Conservation (phyloP, 1,140 invertebrate species). For the Drosophila eugracilis region DNA sequence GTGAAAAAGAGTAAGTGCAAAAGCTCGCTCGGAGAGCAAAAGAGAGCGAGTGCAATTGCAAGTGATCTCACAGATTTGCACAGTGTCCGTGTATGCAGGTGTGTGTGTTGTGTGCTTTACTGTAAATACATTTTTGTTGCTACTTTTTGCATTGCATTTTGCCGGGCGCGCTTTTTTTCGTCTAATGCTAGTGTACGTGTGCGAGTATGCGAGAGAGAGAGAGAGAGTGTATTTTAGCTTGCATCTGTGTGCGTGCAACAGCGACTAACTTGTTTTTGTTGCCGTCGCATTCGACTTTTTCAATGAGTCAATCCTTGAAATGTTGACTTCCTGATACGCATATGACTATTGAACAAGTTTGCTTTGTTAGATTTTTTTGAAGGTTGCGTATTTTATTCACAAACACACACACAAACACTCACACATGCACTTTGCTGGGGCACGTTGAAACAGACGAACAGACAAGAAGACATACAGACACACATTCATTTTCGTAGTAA, state of each 20-base stretch:
- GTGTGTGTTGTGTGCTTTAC: constrained; percentile 56
- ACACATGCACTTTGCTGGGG: constrained; percentile 41
- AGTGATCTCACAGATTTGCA: constrained; percentile 57
- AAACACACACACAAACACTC: constrained; percentile 29
- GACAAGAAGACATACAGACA: constrained; percentile 40
- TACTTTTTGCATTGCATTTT: constrained; percentile 72
- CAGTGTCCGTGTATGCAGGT: constrained; percentile 13
- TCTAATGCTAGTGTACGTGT: constrained; percentile 37
- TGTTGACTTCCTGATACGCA: constrained; percentile 85
- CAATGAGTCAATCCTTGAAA: constrained; percentile 85
- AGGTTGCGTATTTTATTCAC: constrained; percentile 82
- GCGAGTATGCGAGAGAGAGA: constrained; percentile 13
- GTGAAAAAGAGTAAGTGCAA: constrained; percentile 40
- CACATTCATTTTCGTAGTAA: constrained; percentile 57
- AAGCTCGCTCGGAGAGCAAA: constrained; percentile 27
- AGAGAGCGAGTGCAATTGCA: constrained; percentile 54
- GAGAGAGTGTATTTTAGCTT: background rate
- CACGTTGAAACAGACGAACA: constrained; percentile 22
- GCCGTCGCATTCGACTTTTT: constrained; percentile 81
- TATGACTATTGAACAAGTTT: constrained; percentile 84
- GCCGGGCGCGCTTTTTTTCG: constrained; percentile 76
- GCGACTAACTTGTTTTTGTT: constrained; percentile 78
- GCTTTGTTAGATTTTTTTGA: constrained; percentile 84
- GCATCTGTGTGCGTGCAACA: constrained; percentile 24
- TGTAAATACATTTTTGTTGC: constrained; percentile 53